phyloP scores from a whole-genome alignment of 1,140 invertebrate species.

The Drosophila sturtevanti region DNA sequence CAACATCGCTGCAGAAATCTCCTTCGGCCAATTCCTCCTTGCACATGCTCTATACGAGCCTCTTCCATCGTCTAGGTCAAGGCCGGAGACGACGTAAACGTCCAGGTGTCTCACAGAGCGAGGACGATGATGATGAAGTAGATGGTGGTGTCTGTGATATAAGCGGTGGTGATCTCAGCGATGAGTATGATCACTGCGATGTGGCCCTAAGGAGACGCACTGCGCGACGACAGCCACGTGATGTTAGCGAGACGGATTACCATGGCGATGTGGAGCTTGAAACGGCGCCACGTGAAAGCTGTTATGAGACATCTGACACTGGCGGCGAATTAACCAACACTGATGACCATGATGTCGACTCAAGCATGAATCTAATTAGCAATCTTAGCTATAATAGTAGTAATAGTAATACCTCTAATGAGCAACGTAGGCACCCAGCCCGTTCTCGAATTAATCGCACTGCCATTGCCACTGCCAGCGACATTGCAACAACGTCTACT shows the following conservation, averaged over 20 bases:
- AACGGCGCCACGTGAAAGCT: conserved; percentile 69
- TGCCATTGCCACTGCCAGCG: conserved; percentile 23
- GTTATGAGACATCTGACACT: conserved; percentile 79
- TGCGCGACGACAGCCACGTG: conserved; percentile 35
- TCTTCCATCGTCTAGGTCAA: conserved; percentile 55
- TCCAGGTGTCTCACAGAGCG: conserved; percentile 56
- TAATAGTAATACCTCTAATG: conserved; percentile 77
- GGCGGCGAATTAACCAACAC: conserved; percentile 76
- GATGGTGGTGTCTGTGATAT: conserved; percentile 81
- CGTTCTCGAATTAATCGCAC: conserved; percentile 20
- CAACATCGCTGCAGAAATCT: conserved; percentile 69
- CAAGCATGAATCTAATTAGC: conserved; percentile 78
- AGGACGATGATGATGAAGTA: conserved; percentile 66
- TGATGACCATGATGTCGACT: conserved; percentile 67
- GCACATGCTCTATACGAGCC: conserved; percentile 72
- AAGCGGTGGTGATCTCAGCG: conserved; percentile 74
- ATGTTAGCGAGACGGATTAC: conserved; percentile 75
- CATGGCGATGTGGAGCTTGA: conserved; percentile 72
- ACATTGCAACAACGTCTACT: not conserved
- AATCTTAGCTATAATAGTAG: conserved; percentile 83
- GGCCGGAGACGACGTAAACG: conserved; percentile 52
- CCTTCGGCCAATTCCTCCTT: conserved; percentile 73
- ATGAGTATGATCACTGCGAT: conserved; percentile 76
- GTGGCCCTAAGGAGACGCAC: conserved; percentile 48
- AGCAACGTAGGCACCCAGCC: conserved; percentile 35